A percentile compares a stretch with the other conserved stretches of the same genome.
These are phyloP conservation scores for Thymelicus sylvestris DNA, from an alignment of 2,888 invertebrate genomes.

Conservation along the genomic window DNA sequence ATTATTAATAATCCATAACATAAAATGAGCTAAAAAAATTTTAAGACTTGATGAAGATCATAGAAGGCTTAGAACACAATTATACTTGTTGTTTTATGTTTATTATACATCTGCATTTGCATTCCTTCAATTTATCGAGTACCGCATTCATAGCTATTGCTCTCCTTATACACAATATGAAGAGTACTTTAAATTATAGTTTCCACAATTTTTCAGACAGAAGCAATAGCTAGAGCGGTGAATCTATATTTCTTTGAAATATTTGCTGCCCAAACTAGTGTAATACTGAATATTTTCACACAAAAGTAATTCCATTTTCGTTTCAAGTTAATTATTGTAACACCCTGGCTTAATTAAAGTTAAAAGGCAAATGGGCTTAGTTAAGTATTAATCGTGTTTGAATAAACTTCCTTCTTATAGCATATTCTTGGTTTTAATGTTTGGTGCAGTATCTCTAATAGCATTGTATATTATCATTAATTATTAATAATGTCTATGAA, in stretches of 20 bases:
- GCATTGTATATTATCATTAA: slow-evolving; percentile 82
- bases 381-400: slow-evolving; percentile 67
- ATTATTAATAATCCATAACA: too few species aligned
- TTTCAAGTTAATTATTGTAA: slow-evolving; percentile 57
- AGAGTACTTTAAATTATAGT: slow-evolving; percentile 19
- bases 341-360: slow-evolving; percentile 66
- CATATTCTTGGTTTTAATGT: slow-evolving; percentile 80
- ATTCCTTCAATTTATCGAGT: slow-evolving; percentile 47
- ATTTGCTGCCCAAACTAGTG: slow-evolving; percentile 65
- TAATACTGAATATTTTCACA: slow-evolving; percentile 52
- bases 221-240: slow-evolving; percentile 60
- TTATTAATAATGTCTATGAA: slow-evolving; percentile 67
- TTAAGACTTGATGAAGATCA: too few species aligned
- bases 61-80: too few species aligned
- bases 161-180: slow-evolving; percentile 23
- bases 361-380: slow-evolving; percentile 80
- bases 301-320: slow-evolving; percentile 49
- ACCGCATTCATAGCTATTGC: slow-evolving; percentile 60
- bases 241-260: slow-evolving; percentile 45
- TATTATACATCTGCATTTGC: slow-evolving; percentile 1
- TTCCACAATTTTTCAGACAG: slow-evolving; percentile 34
- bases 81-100: neutral
- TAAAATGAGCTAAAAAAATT: too few species aligned
- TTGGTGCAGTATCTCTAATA: slow-evolving; percentile 83
- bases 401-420: slow-evolving; percentile 71